Conservation (phyloP, 2,797 vertebrate species). For the Mus caroli region DNA sequence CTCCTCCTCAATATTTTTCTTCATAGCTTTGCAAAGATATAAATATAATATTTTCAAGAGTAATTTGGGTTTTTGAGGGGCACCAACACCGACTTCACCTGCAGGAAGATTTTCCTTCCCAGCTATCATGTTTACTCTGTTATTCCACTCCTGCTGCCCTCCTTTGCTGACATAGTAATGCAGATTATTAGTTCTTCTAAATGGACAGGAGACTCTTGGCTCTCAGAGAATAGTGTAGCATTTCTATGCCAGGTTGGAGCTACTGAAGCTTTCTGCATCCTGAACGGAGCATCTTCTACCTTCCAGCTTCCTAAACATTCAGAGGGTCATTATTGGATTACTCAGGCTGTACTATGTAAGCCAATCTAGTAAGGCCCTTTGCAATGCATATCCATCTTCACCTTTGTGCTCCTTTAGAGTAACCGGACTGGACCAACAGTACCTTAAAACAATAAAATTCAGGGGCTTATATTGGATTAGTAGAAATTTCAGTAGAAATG, state of each 20-base stretch:
- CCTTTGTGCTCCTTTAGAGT: background rate
- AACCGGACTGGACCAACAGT: too few relatives aligned
- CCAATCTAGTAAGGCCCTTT: background rate
- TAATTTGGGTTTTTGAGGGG: background rate
- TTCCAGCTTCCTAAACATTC: background rate
- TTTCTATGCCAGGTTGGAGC: background rate
- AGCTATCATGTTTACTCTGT: background rate
- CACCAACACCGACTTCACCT: background rate
- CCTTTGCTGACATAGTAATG: background rate
- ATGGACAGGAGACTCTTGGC: background rate
- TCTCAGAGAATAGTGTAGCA: background rate
- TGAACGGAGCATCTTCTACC: background rate
- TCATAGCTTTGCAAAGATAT: background rate
- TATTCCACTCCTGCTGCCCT: background rate
- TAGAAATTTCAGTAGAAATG: constrained; percentile 2
- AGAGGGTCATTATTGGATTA: background rate
- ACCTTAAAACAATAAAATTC: background rate
- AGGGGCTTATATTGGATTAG: background rate
- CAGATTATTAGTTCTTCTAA: background rate
- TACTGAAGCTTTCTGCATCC: background rate
- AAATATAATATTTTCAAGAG: background rate
- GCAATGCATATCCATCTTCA: background rate
- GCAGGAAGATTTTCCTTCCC: background rate
- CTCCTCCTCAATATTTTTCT: background rate
- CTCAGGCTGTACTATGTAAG: background rate